Base-by-base conservation (phyloP, 2,113 vertebrate species). In the Bubo bubo region DNA sequence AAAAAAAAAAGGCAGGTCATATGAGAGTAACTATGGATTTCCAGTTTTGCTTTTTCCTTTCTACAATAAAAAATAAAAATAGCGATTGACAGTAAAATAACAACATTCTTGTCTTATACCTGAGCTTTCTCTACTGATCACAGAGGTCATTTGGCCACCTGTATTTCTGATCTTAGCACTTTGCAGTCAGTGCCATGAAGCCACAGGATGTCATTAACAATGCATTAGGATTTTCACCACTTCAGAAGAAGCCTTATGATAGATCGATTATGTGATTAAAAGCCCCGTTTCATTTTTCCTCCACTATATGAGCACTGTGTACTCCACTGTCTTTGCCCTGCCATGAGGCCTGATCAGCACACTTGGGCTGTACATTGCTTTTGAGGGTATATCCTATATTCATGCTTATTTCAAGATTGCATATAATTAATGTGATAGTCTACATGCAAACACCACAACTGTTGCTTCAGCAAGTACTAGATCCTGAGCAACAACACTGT, bases 241-340 rank as follows among this genome's bases (percentile, higher is more conserved):
- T 23, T 53, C 15, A 18, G 50, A 41, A 68, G 37, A 3, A 35
- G 30, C 34, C 34, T 70, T 52, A 28, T 4, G 2, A 30, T 12
- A 32, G 2, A 22, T 7, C 1, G 0, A 6, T 22, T 22, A 8
- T 0, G 2, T 5, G 17, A 79, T 9, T 14, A 13, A 50, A 58
- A 34, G 20, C 22, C 28, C 13, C 14, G 52, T 45, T 53, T 4
- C 37, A 5, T 47, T 55, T 18, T 79, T 45, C 59, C 35, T 60
- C n/a, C 30, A 5, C 19, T 6, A 8, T 8, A 34, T 4, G 6
- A 18, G 16, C 21, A 23, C 50, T 4, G 2, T 1, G 2, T 14
- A 37, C 35, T n/a, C 26, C 35, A 21, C n/a, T 23, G 16, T 74
- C 26, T 34, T 19, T 20, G 39, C n/a, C 27, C n/a, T n/a, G 19